These are phyloP conservation scores for Metalampra italica DNA, from an alignment of 2,888 invertebrate species.

Conservation along the genomic window DNA sequence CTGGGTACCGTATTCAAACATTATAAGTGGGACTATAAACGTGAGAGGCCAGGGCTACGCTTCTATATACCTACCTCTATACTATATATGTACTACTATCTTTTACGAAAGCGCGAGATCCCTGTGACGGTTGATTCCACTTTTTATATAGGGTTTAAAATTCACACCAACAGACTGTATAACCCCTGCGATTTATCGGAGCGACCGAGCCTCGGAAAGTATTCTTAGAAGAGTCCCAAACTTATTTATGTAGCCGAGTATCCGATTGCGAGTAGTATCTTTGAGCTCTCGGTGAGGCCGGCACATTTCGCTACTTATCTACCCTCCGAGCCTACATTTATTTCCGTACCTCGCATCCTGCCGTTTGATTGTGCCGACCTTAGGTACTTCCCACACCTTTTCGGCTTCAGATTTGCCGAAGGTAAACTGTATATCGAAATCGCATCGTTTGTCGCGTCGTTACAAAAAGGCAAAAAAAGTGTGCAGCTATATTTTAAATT, in stretches of 20 bases:
- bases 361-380: slow-evolving; percentile 46
- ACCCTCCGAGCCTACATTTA: slow-evolving; percentile 68
- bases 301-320: slow-evolving; percentile 68
- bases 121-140: too few species aligned
- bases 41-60: slow-evolving; percentile 48
- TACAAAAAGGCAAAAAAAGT: too few species aligned
- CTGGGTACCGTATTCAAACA: slow-evolving; percentile 28
- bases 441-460: too few species aligned
- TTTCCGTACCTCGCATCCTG: slow-evolving; percentile 64
- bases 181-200: too few species aligned
- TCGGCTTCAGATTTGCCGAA: background rate
- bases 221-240: slow-evolving; percentile 4
- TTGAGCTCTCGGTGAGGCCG: slow-evolving; percentile 35
- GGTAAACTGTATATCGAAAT: slow-evolving; percentile 1
- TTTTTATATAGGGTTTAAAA: too few species aligned
- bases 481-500: too few species aligned
- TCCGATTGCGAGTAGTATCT: slow-evolving; percentile 63
- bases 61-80: too few species aligned
- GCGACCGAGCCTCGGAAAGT: too few species aligned
- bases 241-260: slow-evolving; percentile 73
- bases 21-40: slow-evolving; percentile 42
- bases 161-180: too few species aligned
- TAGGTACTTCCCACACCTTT: slow-evolving; percentile 18
- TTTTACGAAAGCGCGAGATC: too few species aligned
- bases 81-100: too few species aligned